phyloP scores from a whole-genome alignment of 2,113 vertebrate genomes.

The Ochotona curzoniae region DNA sequence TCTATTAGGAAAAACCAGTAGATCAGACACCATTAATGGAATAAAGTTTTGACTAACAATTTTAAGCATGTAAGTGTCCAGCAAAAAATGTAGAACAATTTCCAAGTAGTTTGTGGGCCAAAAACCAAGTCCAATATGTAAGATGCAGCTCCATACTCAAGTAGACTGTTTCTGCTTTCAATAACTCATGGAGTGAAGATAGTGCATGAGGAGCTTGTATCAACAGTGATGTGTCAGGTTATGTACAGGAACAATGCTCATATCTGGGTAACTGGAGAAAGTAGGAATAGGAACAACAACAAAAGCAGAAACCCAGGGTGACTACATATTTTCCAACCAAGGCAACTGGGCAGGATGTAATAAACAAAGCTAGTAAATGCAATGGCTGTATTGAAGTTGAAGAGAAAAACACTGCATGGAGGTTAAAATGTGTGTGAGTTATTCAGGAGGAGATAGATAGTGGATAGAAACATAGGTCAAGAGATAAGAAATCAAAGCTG shows the following conservation, averaged over 20 bases:
- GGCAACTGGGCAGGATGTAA: too few species aligned
- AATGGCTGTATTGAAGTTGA: neutral
- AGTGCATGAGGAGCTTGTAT: neutral
- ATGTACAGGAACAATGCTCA: neutral
- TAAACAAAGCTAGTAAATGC: neutral
- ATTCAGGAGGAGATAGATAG: neutral
- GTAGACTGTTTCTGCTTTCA: neutral
- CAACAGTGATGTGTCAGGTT: neutral
- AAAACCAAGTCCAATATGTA: neutral
- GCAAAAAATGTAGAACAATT: neutral
- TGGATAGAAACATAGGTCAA: neutral
- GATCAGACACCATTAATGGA: neutral
- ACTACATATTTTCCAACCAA: neutral
- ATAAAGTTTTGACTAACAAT: neutral
- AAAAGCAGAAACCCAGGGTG: neutral
- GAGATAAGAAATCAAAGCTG: neutral
- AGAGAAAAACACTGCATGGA: neutral
- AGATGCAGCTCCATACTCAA: neutral
- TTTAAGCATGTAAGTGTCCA: neutral
- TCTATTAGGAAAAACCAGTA: neutral
- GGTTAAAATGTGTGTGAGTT: neutral
- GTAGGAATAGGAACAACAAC: neutral
- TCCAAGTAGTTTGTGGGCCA: neutral
- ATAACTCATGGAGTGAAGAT: neutral
- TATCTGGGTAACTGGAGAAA: neutral